phyloP scores from a whole-genome alignment of 1,140 invertebrate genomes.

The Helicoverpa armigera region DNA sequence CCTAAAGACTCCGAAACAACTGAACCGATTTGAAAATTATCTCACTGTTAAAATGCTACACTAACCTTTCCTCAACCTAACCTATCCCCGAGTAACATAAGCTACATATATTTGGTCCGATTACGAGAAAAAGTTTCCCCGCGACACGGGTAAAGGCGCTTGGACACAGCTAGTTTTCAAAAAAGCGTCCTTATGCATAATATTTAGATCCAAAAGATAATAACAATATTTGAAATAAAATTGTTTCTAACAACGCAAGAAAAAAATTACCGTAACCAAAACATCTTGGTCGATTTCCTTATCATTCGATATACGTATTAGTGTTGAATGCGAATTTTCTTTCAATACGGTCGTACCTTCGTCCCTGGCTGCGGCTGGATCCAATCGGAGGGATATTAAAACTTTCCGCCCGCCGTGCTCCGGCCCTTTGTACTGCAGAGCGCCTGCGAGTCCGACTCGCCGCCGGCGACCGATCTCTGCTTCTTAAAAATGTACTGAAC shows the following conservation, averaged over 20 bases:
- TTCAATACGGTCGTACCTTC: slow-evolving; percentile 71
- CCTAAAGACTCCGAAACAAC: no score
- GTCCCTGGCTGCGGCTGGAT: slow-evolving; percentile 76
- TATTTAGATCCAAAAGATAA: neutral
- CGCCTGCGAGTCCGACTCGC: slow-evolving; percentile 55
- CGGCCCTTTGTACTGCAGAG: slow-evolving; percentile 75
- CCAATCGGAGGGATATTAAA: slow-evolving; percentile 85
- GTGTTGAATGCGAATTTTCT: slow-evolving; percentile 76
- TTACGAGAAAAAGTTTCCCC: no score
- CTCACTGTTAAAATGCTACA: no score
- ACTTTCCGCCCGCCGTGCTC: slow-evolving; percentile 77
- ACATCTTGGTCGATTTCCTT: slow-evolving; percentile 69
- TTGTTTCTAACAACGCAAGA: slow-evolving; percentile 4
- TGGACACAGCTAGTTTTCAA: no score
- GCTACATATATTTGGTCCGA: no score
- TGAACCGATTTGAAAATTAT: no score
- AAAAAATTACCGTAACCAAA: slow-evolving; percentile 55
- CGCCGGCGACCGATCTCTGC: slow-evolving; percentile 54
- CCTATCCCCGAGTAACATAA: no score
- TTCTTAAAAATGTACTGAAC: slow-evolving; percentile 61
- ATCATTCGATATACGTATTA: slow-evolving; percentile 75
- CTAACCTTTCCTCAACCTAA: no score
- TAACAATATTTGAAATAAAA: neutral
- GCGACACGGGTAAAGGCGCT: no score
- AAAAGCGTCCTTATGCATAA: no score